Conservation (phyloP, 2,113 vertebrate species). For the Theropithecus gelada region DNA sequence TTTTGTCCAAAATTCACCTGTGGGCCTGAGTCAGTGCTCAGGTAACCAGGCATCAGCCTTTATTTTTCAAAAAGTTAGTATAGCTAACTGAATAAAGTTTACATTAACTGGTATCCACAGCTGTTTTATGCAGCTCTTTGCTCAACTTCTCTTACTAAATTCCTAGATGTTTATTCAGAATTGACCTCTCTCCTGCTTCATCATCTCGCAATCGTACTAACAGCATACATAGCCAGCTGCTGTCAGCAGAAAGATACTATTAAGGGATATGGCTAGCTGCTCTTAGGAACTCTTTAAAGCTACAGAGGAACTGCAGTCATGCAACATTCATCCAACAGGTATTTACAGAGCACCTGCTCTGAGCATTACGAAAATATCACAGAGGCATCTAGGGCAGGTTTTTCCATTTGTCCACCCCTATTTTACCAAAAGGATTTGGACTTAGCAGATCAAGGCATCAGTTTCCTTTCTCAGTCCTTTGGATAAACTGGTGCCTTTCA, state of each 20-base stretch:
- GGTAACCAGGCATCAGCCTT: not conserved
- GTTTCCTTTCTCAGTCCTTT: constrained; percentile 11
- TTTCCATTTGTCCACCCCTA: not conserved
- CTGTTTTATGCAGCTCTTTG: not conserved
- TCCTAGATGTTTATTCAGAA: not conserved
- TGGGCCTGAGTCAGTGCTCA: not conserved
- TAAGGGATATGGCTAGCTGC: not conserved
- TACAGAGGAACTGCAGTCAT: not conserved
- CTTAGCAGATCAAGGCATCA: not conserved
- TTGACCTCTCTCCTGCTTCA: not conserved
- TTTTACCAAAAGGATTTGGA: not conserved
- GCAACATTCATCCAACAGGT: not conserved
- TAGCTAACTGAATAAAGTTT: not conserved
- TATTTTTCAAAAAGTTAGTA: too few species aligned
- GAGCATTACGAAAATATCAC: not conserved
- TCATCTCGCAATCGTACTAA: not conserved
- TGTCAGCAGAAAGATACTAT: not conserved
- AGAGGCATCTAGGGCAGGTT: not conserved
- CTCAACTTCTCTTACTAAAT: not conserved
- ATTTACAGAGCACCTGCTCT: not conserved
- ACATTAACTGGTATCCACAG: not conserved
- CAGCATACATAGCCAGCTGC: not conserved
- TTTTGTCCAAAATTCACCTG: not conserved
- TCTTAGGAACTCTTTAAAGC: not conserved
- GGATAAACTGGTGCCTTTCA: not conserved